Evolutionary conservation across 1,140 invertebrate species (phyloP).

Genomic region (Drosophila nigromelanica): DNA sequence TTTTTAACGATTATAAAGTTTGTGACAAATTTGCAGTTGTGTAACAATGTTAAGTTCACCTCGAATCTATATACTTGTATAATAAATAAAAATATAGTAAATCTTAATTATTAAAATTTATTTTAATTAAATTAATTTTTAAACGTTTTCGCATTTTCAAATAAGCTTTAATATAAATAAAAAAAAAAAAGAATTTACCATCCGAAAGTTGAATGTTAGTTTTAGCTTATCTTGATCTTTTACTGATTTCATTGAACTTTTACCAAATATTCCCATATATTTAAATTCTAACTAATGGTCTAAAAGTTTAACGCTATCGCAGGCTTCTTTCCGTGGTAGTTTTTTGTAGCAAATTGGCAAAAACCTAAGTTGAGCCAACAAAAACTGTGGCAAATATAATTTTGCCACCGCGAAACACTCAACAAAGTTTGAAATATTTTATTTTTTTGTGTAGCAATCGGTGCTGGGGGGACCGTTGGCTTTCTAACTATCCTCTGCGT

Average conservation of each 20-base stretch:
- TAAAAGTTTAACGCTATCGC: conserved; percentile 7
- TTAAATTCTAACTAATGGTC: conserved; percentile 1
- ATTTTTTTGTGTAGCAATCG: conserved; percentile 10
- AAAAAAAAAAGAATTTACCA: too few relatives aligned
- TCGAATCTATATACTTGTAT: background rate
- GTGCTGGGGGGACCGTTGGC: conserved; percentile 6
- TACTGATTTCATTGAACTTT: conserved; percentile 5
- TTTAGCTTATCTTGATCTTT: background rate
- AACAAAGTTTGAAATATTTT: conserved; percentile 38
- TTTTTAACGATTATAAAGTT: too few relatives aligned
- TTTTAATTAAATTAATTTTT: too few relatives aligned
- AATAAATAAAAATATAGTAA: background rate
- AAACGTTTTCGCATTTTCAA: too few relatives aligned
- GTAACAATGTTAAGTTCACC: background rate
- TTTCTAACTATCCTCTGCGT: conserved; percentile 28
- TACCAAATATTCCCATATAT: background rate
- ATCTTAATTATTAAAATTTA: background rate
- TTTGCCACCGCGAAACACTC: conserved; percentile 27
- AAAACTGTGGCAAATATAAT: conserved; percentile 38
- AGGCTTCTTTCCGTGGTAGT: background rate
- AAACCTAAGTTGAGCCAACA: conserved; percentile 12
- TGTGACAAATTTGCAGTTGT: too few relatives aligned
- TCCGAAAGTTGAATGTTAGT: background rate
- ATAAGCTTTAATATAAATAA: background rate
- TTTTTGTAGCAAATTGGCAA: conserved; percentile 3